Evolutionary conservation across 2,113 vertebrate genomes (phyloP).

Genomic region (Perognathus longimembris): DNA sequence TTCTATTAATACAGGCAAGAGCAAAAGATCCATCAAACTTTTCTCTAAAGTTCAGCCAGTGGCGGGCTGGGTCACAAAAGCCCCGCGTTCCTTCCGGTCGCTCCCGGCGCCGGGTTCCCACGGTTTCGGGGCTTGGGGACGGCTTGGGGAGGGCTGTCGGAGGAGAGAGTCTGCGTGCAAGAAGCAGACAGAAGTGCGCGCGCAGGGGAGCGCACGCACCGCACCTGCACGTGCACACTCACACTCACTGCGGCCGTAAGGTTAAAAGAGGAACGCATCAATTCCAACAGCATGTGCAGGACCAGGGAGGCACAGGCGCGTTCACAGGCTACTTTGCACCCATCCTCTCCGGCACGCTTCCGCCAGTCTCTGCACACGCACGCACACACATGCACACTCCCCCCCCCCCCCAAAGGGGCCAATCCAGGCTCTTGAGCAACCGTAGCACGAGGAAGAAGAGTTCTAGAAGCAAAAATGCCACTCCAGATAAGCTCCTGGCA

Average conservation of each 20-base stretch:
- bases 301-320: slow-evolving; percentile 1
- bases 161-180: slow-evolving; percentile 35
- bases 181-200: slow-evolving; percentile 13
- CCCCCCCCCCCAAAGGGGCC: too few relatives aligned
- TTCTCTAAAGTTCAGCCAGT: slow-evolving; percentile 47
- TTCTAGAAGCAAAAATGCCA: too few relatives aligned
- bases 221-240: neutral
- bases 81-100: neutral
- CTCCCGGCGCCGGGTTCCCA: slow-evolving; percentile 53
- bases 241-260: neutral
- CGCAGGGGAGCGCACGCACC: neutral
- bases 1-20: slow-evolving; percentile 49
- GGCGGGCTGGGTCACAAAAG: slow-evolving; percentile 54
- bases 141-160: slow-evolving; percentile 30
- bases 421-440: too few relatives aligned
- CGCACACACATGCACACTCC: too few relatives aligned
- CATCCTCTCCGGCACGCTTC: too few relatives aligned
- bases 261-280: neutral
- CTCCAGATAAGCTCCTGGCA: too few relatives aligned
- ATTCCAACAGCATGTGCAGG: neutral
- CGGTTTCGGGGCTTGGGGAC: slow-evolving; percentile 69
- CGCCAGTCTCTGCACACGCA: too few relatives aligned
- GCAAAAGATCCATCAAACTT: slow-evolving; percentile 62
- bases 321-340: neutral
- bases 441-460: too few relatives aligned